phyloP scores from a whole-genome alignment of 2,113 vertebrate genomes.

The Microtus oregoni region DNA sequence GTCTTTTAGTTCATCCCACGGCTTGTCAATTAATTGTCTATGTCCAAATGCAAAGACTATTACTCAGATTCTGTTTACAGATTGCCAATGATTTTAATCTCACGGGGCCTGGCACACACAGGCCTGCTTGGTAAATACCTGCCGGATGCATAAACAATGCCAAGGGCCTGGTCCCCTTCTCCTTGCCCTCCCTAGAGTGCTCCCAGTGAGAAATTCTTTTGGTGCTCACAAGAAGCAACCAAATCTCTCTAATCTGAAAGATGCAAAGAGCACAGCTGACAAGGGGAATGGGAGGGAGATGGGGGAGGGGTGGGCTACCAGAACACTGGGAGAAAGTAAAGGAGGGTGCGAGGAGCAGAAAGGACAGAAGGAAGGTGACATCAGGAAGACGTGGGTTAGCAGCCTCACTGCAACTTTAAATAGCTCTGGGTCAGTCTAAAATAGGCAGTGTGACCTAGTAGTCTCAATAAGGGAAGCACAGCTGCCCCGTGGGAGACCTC shows the following conservation, averaged over 20 bases:
- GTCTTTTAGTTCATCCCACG: neutral
- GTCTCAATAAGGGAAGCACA: slow-evolving; percentile 69
- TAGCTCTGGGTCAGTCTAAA: slow-evolving; percentile 66
- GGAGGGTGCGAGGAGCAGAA: neutral
- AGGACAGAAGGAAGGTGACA: neutral
- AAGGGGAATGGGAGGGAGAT: neutral
- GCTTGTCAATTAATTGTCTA: neutral
- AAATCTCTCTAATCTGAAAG: slow-evolving; percentile 40
- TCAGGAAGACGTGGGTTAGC: neutral
- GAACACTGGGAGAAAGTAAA: neutral
- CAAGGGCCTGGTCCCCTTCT: slow-evolving; percentile 1
- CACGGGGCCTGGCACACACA: slow-evolving; percentile 24
- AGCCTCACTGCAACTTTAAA: slow-evolving; percentile 74
- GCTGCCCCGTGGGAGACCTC: slow-evolving; percentile 61
- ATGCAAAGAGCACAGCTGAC: neutral
- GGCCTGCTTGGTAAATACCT: slow-evolving; percentile 51
- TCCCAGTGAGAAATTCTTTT: slow-evolving; percentile 34
- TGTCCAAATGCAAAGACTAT: neutral
- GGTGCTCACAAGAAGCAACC: neutral
- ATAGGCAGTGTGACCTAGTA: slow-evolving; percentile 69
- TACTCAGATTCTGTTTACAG: slow-evolving; percentile 19
- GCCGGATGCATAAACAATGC: slow-evolving; percentile 47
- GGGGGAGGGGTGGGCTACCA: neutral
- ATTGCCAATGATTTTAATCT: slow-evolving; percentile 43
- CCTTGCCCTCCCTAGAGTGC: neutral